Percentiles rank a stretch among this genome's conserved stretches.
Conservation (phyloP, 2,113 vertebrate species). For the Percopsis transmontana region DNA sequence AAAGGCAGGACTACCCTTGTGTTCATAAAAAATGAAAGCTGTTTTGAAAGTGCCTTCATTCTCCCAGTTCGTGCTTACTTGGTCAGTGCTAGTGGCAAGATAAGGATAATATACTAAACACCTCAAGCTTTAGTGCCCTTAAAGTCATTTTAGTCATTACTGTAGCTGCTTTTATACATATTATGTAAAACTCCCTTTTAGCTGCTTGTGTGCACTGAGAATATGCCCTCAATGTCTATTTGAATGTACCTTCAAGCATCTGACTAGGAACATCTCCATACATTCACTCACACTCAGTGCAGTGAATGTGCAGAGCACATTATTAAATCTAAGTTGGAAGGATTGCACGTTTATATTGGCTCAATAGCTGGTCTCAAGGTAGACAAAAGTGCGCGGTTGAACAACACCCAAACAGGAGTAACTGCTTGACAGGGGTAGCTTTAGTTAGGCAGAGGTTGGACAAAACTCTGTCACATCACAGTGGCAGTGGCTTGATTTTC, state of each 20-base stretch:
- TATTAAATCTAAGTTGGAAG: neutral
- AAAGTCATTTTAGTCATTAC: neutral
- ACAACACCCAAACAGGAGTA: constrained; percentile 31
- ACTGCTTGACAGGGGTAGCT: constrained; percentile 32
- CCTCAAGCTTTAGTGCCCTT: constrained; percentile 18
- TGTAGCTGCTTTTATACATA: too few species aligned
- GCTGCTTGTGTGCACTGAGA: neutral
- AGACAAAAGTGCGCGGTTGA: constrained; percentile 33
- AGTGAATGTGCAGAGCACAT: neutral
- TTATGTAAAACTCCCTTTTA: neutral
- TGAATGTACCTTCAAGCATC: neutral
- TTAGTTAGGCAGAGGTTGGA: constrained; percentile 29
- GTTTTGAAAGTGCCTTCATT: constrained; percentile 44
- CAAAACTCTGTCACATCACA: constrained; percentile 7
- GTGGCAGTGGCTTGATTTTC: constrained; percentile 2
- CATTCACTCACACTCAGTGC: neutral
- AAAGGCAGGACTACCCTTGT: constrained; percentile 23
- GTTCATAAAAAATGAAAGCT: constrained; percentile 50
- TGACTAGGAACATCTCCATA: neutral
- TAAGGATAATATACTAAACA: too few species aligned
- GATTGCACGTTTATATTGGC: neutral
- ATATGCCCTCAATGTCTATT: neutral
- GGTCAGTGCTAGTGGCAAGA: neutral
- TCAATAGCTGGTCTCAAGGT: constrained; percentile 16
- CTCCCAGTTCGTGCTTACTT: constrained; percentile 14